Percentiles rank a stretch among this genome's conserved stretches.
These are phyloP conservation scores for human (Homo sapiens) DNA, from an alignment of 2,113 vertebrate genomes.

Conservation along the genomic window GRCh38 chr13:105294001-105294500, in stretches of 20 bases:
- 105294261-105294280: not conserved
- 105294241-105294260: not conserved
- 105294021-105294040: no score
- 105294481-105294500: not conserved
- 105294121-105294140: no score
- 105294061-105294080: not conserved
- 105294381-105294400: not conserved
- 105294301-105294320: not conserved
- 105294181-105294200: accelerated
- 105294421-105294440: accelerated
- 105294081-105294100: no score
- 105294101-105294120: not conserved
- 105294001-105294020: not conserved
- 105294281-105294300: not conserved
- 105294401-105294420: not conserved
- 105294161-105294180: not conserved
- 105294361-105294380: not conserved
- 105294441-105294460: not conserved
- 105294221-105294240: not conserved
- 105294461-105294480: accelerated
- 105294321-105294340: not conserved
- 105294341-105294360: not conserved
- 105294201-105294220: not conserved
- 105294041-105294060: not conserved
- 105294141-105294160: no score